Percentiles rank a stretch among this genome's conserved stretches.
Conservation (phyloP, 2,797 vertebrate species). For the Coreius guichenoti region DNA sequence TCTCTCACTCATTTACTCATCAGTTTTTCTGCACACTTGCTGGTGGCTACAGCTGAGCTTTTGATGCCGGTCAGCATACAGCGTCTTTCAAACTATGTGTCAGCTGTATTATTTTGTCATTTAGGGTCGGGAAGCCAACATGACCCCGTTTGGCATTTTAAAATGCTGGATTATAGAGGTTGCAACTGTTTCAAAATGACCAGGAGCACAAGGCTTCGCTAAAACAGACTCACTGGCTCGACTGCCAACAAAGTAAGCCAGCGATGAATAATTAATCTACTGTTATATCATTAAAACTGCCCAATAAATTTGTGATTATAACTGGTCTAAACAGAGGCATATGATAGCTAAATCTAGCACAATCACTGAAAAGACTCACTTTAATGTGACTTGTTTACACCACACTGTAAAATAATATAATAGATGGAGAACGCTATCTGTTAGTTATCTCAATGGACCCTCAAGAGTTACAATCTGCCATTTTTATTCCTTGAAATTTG, state of each 20-base stretch:
- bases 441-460: not conserved
- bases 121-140: not conserved
- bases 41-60: conserved; percentile 37
- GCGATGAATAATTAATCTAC: conserved; percentile 37
- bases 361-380: conserved; percentile 22
- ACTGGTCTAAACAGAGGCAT: conserved; percentile 25
- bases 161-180: conserved; percentile 12
- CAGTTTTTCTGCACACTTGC: conserved; percentile 21
- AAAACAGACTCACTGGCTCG: conserved; percentile 19
- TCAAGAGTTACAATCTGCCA: not conserved
- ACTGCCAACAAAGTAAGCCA: conserved; percentile 13
- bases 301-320: conserved; percentile 35
- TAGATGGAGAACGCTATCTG: not conserved
- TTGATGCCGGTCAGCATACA: conserved; percentile 26
- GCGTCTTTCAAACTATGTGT: not conserved
- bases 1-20: conserved; percentile 2
- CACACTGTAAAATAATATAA: not conserved
- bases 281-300: conserved; percentile 25
- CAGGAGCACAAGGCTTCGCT: conserved; percentile 9
- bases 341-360: conserved; percentile 24
- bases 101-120: conserved; percentile 28
- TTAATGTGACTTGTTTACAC: conserved; percentile 21
- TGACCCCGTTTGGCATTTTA: not conserved
- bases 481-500: not conserved
- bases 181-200: conserved; percentile 22